Conservation (phyloP, 1,140 invertebrate genomes). For the Hyphantria cunea region DNA sequence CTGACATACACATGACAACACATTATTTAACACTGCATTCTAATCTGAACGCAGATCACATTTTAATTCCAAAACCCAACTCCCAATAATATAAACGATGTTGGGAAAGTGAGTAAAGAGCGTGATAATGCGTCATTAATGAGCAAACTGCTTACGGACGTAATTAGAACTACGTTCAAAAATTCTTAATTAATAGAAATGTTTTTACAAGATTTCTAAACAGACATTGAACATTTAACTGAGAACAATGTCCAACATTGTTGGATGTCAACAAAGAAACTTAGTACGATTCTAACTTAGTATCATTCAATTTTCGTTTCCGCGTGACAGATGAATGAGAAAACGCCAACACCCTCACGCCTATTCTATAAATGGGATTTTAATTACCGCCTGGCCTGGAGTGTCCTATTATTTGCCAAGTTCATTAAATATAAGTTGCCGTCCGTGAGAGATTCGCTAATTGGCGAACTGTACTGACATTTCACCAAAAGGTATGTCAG, state of each 20-base stretch:
- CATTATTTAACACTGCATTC: no score
- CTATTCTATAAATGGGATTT: constrained; percentile 37
- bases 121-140: no score
- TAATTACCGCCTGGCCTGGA: constrained; percentile 35
- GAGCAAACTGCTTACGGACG: no score
- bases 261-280: not conserved
- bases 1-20: no score
- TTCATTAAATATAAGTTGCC: constrained; percentile 38
- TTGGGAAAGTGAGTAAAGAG: no score
- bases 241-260: not conserved
- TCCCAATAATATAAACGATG: no score
- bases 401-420: constrained; percentile 34
- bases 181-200: no score
- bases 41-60: no score
- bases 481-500: constrained; percentile 25
- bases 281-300: not conserved
- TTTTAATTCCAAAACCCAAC: no score
- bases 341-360: constrained; percentile 3
- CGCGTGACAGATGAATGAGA: constrained; percentile 27
- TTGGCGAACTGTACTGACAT: constrained; percentile 35
- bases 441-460: constrained; percentile 28
- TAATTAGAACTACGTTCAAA: no score
- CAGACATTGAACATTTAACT: not conserved
- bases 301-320: constrained; percentile 26
- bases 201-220: not conserved